Conservation (phyloP, 2,888 invertebrate species). For the Ectemnius lituratus region DNA sequence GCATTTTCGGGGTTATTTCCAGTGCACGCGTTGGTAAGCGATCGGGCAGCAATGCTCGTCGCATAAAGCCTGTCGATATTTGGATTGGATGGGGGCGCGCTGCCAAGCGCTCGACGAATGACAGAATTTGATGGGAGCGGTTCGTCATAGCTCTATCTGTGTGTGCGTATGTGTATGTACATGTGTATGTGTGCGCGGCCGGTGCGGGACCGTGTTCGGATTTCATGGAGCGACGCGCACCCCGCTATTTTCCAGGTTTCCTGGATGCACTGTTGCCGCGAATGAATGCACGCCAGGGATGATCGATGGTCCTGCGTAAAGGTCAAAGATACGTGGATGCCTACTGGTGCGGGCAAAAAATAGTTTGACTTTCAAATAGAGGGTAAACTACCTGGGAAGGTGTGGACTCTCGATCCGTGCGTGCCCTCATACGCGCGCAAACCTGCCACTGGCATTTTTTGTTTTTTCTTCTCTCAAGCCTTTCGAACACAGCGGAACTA, state of each 20-base stretch:
- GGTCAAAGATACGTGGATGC: slow-evolving; percentile 5
- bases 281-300: slow-evolving; percentile 18
- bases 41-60: slow-evolving; percentile 26
- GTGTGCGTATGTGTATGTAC: background rate
- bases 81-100: slow-evolving; percentile 3
- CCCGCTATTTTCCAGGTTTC: slow-evolving; percentile 47
- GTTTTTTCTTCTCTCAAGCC: too few relatives aligned
- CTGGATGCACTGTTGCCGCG: slow-evolving; percentile 39
- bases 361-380: slow-evolving; percentile 13
- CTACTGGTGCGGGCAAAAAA: slow-evolving; percentile 8
- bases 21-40: slow-evolving; percentile 23
- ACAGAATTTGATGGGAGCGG: slow-evolving; percentile 37
- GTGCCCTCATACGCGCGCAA: too few relatives aligned
- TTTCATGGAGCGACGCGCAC: slow-evolving; percentile 57
- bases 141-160: slow-evolving; percentile 28
- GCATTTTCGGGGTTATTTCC: background rate
- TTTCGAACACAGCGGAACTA: background rate
- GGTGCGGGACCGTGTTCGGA: slow-evolving; percentile 33
- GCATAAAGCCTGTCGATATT: slow-evolving; percentile 20
- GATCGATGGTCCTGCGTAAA: slow-evolving; percentile 36
- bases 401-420: too few relatives aligned
- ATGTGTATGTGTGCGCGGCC: slow-evolving; percentile 2
- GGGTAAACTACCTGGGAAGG: background rate
- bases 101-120: slow-evolving; percentile 28
- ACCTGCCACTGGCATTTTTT: too few relatives aligned